Percentiles rank a stretch among this genome's conserved stretches.
Conservation (phyloP, 2,797 vertebrate genomes). For the Pempheris klunzingeri region DNA sequence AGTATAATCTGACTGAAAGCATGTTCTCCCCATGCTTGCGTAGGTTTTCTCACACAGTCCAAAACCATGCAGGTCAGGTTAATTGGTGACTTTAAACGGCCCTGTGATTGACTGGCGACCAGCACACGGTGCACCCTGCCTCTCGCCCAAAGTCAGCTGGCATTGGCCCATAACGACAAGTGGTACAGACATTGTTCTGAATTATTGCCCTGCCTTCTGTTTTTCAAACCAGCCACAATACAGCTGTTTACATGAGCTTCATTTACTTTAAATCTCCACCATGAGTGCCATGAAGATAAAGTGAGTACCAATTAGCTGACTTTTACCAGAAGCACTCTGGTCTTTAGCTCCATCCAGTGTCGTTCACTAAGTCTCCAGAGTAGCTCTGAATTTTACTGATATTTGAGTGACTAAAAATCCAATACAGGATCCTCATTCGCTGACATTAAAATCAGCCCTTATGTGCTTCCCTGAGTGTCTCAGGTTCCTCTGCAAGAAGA, state of each 20-base stretch:
- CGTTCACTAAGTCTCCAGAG: background rate
- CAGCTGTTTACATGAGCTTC: rapidly evolving
- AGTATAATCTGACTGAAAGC: background rate
- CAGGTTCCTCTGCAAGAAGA: slow-evolving; percentile 37
- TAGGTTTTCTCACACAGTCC: too few relatives aligned
- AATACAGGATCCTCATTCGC: background rate
- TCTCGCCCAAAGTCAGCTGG: too few relatives aligned
- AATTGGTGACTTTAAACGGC: too few relatives aligned
- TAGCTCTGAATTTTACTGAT: background rate
- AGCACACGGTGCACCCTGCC: too few relatives aligned
- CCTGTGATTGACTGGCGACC: too few relatives aligned
- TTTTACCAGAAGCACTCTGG: background rate
- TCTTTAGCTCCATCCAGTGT: background rate
- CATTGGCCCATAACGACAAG: too few relatives aligned
- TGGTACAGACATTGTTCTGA: too few relatives aligned
- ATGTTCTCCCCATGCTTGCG: too few relatives aligned
- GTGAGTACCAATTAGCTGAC: background rate
- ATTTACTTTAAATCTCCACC: background rate
- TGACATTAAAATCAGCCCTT: slow-evolving; percentile 5
- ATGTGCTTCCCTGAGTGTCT: slow-evolving; percentile 3
- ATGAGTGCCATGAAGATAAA: background rate
- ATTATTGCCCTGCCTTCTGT: background rate
- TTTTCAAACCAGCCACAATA: background rate
- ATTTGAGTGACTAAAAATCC: background rate
- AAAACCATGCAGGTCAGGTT: too few relatives aligned